Evolutionary conservation across 2,888 invertebrate genomes (phyloP).

Genomic region (Drosophila mayaguana): DNA sequence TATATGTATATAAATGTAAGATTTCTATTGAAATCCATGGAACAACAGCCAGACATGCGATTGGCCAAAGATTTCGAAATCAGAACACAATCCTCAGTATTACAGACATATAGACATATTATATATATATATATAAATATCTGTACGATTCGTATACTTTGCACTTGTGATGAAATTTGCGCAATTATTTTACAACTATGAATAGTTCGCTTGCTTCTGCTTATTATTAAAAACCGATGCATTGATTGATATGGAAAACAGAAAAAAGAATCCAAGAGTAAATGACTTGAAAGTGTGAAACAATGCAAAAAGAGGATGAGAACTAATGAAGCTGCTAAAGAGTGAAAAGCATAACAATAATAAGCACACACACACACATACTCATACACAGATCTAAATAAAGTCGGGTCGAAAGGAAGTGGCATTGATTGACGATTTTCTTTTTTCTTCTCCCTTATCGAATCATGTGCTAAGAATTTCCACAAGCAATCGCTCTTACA

Average conservation of each 20-base stretch:
- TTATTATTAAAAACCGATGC: slow-evolving; percentile 67
- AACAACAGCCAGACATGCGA: slow-evolving; percentile 41
- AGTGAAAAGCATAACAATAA: slow-evolving; percentile 32
- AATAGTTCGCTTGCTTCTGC: slow-evolving; percentile 52
- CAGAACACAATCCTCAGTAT: slow-evolving; percentile 38
- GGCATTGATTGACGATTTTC: slow-evolving; percentile 67
- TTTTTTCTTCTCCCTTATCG: not conserved
- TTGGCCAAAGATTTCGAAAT: slow-evolving; percentile 49
- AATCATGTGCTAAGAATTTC: slow-evolving; percentile 69
- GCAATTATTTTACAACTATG: slow-evolving; percentile 53
- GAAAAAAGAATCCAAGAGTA: not conserved
- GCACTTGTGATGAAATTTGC: slow-evolving; percentile 61
- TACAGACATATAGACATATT: not conserved
- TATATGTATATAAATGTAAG: not conserved
- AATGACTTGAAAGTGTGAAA: slow-evolving; percentile 67
- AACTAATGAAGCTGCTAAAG: slow-evolving; percentile 24
- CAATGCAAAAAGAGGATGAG: slow-evolving; percentile 38
- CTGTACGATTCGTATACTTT: slow-evolving; percentile 60
- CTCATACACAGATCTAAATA: slow-evolving; percentile 12
- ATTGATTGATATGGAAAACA: slow-evolving; percentile 61
- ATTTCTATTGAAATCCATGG: slow-evolving; percentile 39
- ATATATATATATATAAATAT: slow-evolving; percentile 8
- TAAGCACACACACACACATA: slow-evolving; percentile 24
- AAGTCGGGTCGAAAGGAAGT: slow-evolving; percentile 59
- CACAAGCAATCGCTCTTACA: slow-evolving; percentile 60